Evolutionary conservation across 2,113 vertebrate genomes (phyloP).

Genomic region (Natator depressus): DNA sequence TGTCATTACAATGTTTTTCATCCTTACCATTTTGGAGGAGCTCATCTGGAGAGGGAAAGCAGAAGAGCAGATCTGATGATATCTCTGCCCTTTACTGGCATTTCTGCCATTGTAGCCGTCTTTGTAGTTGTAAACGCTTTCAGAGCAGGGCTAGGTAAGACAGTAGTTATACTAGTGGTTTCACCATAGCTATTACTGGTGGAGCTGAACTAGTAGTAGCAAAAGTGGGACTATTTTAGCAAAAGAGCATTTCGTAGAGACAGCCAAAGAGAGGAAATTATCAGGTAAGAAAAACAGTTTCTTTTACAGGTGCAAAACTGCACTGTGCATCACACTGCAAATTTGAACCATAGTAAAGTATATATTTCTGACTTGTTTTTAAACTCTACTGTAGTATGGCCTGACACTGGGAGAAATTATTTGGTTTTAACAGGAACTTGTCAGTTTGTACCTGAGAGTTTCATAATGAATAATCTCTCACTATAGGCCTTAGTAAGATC

Average conservation of each 20-base stretch:
- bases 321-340: neutral
- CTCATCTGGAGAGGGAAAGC: neutral
- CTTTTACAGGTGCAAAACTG: neutral
- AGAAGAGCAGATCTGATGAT: neutral
- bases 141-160: neutral
- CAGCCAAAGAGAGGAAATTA: neutral
- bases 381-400: neutral
- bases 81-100: neutral
- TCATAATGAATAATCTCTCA: constrained; percentile 40
- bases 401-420: constrained; percentile 29
- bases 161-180: rapidly evolving
- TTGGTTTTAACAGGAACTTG: constrained; percentile 64
- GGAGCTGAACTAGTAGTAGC: neutral
- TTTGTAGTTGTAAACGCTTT: neutral
- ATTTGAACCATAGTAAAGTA: constrained; percentile 31
- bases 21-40: neutral
- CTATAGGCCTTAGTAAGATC: constrained; percentile 38
- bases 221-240: neutral
- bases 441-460: constrained; percentile 65
- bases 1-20: neutral
- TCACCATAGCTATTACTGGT: neutral
- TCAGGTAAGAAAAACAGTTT: neutral
- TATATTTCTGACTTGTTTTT: neutral
- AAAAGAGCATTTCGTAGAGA: neutral
- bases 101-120: neutral